Conservation (phyloP, 2,797 vertebrate genomes). For the Chloroceryle amazona region DNA sequence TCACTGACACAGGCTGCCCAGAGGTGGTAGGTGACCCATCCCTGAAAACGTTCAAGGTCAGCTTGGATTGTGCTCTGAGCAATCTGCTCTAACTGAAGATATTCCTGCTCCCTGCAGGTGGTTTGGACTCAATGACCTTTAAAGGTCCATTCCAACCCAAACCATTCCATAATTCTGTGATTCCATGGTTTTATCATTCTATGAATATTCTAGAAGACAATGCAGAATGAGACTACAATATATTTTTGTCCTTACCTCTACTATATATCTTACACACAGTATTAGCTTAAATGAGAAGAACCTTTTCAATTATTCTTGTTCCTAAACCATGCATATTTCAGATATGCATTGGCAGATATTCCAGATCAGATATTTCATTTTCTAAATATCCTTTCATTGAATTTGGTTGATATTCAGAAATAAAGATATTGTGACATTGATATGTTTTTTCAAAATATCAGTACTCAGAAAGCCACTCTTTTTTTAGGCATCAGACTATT, state of each 20-base stretch:
- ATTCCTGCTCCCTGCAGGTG: no score
- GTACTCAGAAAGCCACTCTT: not conserved
- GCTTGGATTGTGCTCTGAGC: no score
- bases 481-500: not conserved
- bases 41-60: no score
- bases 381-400: not conserved
- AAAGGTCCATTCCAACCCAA: no score
- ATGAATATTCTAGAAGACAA: not conserved
- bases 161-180: no score
- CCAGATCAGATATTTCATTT: not conserved
- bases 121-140: no score
- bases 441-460: not conserved
- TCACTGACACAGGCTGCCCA: no score
- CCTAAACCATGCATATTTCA: not conserved
- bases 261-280: not conserved
- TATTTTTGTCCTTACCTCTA: accelerated
- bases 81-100: no score
- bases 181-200: no score
- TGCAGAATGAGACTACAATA: not conserved
- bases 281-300: not conserved
- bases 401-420: not conserved
- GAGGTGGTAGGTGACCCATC: no score
- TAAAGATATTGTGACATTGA: not conserved
- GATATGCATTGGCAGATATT: not conserved
- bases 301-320: not conserved